These are phyloP conservation scores for Corythornis vintsioides DNA, from an alignment of 2,113 vertebrate species.

Conservation along the genomic window DNA sequence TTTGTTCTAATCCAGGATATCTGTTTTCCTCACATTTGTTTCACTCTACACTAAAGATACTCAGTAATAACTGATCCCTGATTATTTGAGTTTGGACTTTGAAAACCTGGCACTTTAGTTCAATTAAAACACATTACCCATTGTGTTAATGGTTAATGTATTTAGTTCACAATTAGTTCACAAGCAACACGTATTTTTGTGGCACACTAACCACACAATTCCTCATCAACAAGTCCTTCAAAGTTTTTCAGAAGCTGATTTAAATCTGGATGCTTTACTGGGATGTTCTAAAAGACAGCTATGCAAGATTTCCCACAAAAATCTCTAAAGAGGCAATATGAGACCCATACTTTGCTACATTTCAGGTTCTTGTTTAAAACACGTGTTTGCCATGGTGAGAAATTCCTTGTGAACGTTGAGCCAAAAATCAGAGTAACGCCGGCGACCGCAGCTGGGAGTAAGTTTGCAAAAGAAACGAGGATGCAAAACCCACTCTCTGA, in stretches of 20 bases:
- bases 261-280: not conserved
- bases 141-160: not conserved
- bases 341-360: slow-evolving; percentile 12
- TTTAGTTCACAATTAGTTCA: not conserved
- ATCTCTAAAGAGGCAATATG: not conserved
- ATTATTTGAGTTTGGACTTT: not conserved
- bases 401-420: slow-evolving; percentile 19
- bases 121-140: not conserved
- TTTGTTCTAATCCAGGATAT: not conserved
- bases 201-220: not conserved
- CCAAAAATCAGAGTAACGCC: not conserved
- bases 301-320: not conserved
- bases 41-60: not conserved
- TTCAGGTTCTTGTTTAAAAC: slow-evolving; percentile 37
- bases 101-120: not conserved
- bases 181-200: not conserved
- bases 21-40: not conserved
- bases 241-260: not conserved
- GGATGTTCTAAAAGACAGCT: not conserved
- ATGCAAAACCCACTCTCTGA: slow-evolving; percentile 44
- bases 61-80: not conserved
- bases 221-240: not conserved
- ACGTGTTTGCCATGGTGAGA: not conserved
- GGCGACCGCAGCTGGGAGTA: not conserved
- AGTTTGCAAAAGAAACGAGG: slow-evolving; percentile 42